Evolutionary conservation across 2,888 invertebrate genomes (phyloP).

Genomic region (Blastobasis adustella): DNA sequence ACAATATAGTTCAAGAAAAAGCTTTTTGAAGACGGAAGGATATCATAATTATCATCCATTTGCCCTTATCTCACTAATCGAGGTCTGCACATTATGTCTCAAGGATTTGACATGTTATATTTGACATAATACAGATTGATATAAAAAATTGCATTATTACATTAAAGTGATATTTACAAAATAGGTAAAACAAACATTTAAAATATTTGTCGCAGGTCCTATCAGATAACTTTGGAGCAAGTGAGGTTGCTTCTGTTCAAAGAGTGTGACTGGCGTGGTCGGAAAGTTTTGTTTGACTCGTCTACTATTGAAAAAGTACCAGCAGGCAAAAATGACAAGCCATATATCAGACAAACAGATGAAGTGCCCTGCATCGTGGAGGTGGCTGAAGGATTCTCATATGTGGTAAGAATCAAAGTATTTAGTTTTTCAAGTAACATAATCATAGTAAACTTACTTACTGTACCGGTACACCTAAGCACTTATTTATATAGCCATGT

Average conservation of each 20-base stretch:
- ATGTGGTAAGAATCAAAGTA: conserved; percentile 69
- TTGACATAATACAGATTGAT: too few relatives aligned
- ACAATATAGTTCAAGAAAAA: too few relatives aligned
- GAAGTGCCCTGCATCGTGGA: conserved; percentile 71
- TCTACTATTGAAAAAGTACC: conserved; percentile 77
- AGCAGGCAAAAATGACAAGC: conserved; percentile 56
- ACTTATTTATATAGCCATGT: too few relatives aligned
- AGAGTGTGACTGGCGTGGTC: conserved; percentile 89
- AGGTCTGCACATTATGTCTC: too few relatives aligned
- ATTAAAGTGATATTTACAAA: too few relatives aligned
- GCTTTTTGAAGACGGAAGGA: too few relatives aligned
- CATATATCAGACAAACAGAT: conserved; percentile 34
- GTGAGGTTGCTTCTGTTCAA: conserved; percentile 88
- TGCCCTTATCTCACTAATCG: too few relatives aligned
- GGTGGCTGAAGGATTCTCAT: conserved; percentile 77
- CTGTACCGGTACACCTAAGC: too few relatives aligned
- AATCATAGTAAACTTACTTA: too few relatives aligned
- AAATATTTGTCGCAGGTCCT: conserved; percentile 45
- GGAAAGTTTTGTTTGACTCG: conserved; percentile 89
- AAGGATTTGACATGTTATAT: too few relatives aligned
- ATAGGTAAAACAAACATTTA: background rate
- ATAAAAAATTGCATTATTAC: too few relatives aligned
- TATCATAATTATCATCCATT: too few relatives aligned
- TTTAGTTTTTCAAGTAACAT: background rate
- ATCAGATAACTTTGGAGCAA: conserved; percentile 81